A percentile compares a stretch with the other conserved stretches of the same genome.
These are phyloP conservation scores for Lepidochrysops patricia DNA, from an alignment of 2,888 invertebrate species.

Conservation along the genomic window DNA sequence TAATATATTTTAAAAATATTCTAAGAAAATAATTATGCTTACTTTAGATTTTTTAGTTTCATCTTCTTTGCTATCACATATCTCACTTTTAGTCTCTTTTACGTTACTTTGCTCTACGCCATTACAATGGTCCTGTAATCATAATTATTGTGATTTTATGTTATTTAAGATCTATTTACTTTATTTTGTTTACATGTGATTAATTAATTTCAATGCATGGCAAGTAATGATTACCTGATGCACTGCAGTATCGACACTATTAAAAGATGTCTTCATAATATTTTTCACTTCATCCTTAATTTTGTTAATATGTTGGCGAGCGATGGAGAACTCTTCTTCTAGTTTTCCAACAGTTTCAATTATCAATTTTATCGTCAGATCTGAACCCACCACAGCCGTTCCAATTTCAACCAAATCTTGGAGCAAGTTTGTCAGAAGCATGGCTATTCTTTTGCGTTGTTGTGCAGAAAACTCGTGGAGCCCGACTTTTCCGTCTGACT, in stretches of 20 bases:
- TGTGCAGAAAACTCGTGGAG: conserved; percentile 4
- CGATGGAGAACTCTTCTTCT: conserved; percentile 3
- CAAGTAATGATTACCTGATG: neutral
- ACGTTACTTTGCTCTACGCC: neutral
- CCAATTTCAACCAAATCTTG: conserved; percentile 11
- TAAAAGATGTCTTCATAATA: conserved; percentile 5
- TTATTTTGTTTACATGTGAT: neutral
- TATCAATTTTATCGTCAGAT: conserved; percentile 1
- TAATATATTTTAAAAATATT: neutral
- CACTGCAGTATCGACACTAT: neutral
- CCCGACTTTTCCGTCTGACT: neutral
- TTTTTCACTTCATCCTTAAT: conserved; percentile 9
- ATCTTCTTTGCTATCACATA: neutral
- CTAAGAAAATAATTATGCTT: neutral
- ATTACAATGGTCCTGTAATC: neutral
- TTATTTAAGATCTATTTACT: neutral
- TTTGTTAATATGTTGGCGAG: conserved; percentile 11
- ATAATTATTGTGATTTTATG: neutral
- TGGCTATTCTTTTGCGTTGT: conserved; percentile 5
- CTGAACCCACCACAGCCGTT: conserved; percentile 3
- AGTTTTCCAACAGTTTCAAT: conserved; percentile 3
- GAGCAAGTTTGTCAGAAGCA: conserved; percentile 7
- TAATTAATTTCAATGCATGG: neutral
- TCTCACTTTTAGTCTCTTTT: neutral
- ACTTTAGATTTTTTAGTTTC: neutral